Conservation (phyloP, 2,113 vertebrate genomes). For the Phalacrocorax carbo region DNA sequence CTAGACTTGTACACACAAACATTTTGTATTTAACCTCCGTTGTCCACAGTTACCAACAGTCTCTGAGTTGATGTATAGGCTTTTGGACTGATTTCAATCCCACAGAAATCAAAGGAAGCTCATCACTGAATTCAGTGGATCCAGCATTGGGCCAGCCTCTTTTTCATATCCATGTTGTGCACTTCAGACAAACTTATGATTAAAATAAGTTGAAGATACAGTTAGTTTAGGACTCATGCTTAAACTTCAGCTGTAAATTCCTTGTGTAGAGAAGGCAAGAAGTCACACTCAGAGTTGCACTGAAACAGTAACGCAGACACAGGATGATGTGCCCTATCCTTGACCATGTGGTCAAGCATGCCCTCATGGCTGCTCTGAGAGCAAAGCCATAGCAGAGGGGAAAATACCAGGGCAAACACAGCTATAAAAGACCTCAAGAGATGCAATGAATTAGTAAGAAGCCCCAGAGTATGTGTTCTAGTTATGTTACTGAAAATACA, state of each 20-base stretch:
- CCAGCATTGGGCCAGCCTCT: neutral
- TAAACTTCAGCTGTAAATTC: neutral
- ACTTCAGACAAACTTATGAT: neutral
- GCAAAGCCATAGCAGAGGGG: neutral
- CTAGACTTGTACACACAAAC: neutral
- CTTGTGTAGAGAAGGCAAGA: neutral
- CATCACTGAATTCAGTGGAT: neutral
- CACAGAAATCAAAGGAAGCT: neutral
- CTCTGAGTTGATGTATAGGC: neutral
- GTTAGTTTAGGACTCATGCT: neutral
- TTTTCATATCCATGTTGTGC: neutral
- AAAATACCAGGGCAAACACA: neutral
- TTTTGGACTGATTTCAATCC: neutral
- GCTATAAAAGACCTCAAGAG: neutral
- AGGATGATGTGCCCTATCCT: neutral
- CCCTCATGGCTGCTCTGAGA: neutral
- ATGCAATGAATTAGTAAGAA: neutral
- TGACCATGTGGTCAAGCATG: neutral
- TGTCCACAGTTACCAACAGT: neutral
- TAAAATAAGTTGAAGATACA: neutral
- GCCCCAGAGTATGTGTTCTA: neutral
- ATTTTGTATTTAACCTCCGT: neutral
- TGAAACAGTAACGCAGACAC: neutral
- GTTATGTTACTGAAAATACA: neutral
- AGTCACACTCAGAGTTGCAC: neutral